These are phyloP conservation scores for Scolanthus callimorphus DNA, from an alignment of 92 coral and sea anemone genomes.

Conservation along the genomic window DNA sequence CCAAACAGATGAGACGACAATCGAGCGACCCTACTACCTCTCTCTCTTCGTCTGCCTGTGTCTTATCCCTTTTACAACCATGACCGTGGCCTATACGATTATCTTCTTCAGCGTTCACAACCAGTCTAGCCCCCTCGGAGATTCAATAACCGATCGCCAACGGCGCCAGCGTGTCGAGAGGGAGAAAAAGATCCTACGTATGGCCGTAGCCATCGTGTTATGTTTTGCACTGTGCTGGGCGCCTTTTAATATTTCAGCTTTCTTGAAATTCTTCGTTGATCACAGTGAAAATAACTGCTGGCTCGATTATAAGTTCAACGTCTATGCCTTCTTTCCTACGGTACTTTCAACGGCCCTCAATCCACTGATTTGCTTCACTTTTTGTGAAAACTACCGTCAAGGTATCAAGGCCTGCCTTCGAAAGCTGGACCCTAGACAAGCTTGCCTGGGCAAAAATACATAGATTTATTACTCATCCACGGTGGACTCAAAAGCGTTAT, in stretches of 20 bases:
- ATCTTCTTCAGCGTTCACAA: conserved; percentile 18
- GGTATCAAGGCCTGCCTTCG: no score
- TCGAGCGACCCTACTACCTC: conserved; percentile 1
- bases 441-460: no score
- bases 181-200: conserved; percentile 13
- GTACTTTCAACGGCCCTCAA: conserved; percentile 9
- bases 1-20: no score
- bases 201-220: conserved; percentile 19
- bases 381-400: conserved; percentile 24
- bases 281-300: background rate
- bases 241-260: background rate
- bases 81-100: conserved; percentile 19
- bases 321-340: conserved; percentile 1
- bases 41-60: conserved; percentile 1
- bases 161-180: conserved; percentile 17
- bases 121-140: conserved; percentile 14
- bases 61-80: conserved; percentile 2
- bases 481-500: no score
- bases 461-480: no score
- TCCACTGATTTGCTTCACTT: conserved; percentile 19
- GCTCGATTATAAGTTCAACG: background rate
- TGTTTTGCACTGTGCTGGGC: conserved; percentile 14
- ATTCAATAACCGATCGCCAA: conserved; percentile 22
- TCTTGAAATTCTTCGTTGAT: conserved; percentile 6
- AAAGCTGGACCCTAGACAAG: no score